A percentile compares a stretch with the other conserved stretches of the same genome.
Evolutionary conservation across 2,113 vertebrate species (phyloP).

Genomic region (Fregata magnificens): DNA sequence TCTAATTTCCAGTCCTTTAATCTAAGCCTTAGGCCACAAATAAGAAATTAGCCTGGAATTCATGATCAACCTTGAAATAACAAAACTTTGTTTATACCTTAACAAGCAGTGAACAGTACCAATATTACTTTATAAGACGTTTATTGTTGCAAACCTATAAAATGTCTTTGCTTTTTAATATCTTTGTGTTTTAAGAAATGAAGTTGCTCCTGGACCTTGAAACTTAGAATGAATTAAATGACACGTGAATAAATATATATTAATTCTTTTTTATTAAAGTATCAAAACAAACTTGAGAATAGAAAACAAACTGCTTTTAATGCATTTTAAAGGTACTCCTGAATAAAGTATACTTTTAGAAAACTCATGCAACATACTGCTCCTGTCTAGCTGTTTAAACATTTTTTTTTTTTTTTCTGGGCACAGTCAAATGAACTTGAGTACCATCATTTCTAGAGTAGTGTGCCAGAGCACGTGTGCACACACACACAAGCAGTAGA

Average conservation of each 20-base stretch:
- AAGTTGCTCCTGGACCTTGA: background rate
- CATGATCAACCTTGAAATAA: background rate
- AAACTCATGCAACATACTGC: conserved; percentile 41
- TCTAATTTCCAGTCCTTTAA: background rate
- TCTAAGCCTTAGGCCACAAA: background rate
- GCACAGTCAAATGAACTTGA: background rate
- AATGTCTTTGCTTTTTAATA: background rate
- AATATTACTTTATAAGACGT: background rate
- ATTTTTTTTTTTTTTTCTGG: background rate
- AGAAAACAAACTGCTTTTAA: conserved; percentile 67
- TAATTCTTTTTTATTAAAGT: conserved; percentile 75
- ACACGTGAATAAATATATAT: conserved; percentile 45
- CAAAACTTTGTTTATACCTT: background rate
- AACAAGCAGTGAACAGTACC: background rate
- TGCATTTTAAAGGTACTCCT: conserved; percentile 37
- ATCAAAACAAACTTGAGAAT: conserved; percentile 71
- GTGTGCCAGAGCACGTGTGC: background rate
- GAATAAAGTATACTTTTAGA: conserved; percentile 3
- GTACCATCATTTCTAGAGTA: background rate
- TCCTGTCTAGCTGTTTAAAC: background rate
- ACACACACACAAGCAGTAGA: background rate
- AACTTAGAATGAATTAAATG: conserved; percentile 10
- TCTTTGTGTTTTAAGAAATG: background rate
- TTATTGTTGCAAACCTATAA: background rate
- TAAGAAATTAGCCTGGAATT: background rate